These are phyloP conservation scores for Lithophane semibrunnea DNA, from an alignment of 2,888 invertebrate genomes.

Conservation along the genomic window DNA sequence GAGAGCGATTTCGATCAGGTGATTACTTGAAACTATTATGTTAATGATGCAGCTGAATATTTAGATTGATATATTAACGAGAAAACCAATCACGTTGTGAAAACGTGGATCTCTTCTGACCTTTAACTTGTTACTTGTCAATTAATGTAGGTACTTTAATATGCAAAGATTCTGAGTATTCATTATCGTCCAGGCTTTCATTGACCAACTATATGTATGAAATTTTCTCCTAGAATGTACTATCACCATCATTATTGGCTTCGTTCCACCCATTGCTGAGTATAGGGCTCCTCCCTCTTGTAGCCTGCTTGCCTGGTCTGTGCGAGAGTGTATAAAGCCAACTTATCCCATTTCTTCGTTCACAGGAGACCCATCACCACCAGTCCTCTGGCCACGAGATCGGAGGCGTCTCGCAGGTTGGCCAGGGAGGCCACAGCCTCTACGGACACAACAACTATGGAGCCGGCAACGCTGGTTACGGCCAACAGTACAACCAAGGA, in stretches of 20 bases:
- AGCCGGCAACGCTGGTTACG: conserved; percentile 24
- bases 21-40: neutral
- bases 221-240: neutral
- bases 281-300: too few relatives aligned
- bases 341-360: neutral
- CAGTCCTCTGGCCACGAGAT: conserved; percentile 38
- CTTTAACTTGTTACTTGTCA: neutral
- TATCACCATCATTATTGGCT: neutral
- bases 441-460: conserved; percentile 44
- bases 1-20: conserved; percentile 56
- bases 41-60: neutral
- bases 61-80: neutral
- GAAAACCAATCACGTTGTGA: neutral
- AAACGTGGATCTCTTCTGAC: neutral
- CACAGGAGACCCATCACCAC: conserved; percentile 56
- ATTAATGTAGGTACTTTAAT: neutral
- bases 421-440: conserved; percentile 22
- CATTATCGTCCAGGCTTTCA: neutral
- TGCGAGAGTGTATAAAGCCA: neutral
- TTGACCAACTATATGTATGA: neutral
- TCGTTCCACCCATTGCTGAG: too few relatives aligned
- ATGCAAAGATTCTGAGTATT: neutral
- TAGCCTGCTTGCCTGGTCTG: too few relatives aligned
- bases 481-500: conserved; percentile 22
- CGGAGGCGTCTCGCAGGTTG: conserved; percentile 30